Evolutionary conservation across 2,888 invertebrate genomes (phyloP), one percentile per base, ranked within the genome.

Genomic region (Clepsis dumicolana): DNA sequence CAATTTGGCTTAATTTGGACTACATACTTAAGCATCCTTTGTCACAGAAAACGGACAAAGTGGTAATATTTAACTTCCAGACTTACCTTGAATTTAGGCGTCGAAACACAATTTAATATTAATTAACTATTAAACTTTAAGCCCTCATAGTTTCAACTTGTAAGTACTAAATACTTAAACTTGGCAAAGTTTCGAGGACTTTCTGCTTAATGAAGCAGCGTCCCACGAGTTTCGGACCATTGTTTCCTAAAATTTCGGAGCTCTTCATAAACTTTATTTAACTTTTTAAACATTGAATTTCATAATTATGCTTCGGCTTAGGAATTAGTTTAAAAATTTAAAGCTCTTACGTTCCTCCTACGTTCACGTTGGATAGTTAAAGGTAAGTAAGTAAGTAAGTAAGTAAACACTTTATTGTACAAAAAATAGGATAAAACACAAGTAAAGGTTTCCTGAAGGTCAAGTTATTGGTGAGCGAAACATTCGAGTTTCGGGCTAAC

Each of bases 21-120:
- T n/a, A 29, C 5, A 29, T 29, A 8, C 3, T n/a, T 14, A 14
- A n/a, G 4, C 4, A 38, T 12, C 4, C 4, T 16, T 44, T 44
- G 18, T 7, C 41, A 48, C n/a, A 64, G 18, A 64, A 57, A 57
- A 65, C 27, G 57, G 12, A 56, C 56, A 10, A 38, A 57, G 35
- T 65, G 35, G 8, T 14, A 32, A n/a, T 21, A 48, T 12, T 48
- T 48, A 4, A 44, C 32, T 32, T 48, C 29, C 35, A 57, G 18
- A 25, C 56, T 16, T 57, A 44, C 38, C 65, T 54, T 54, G 29
- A 18, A 12, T 59, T 25, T 48, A 44, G 29, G 53, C 44, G 54
- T 61, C 38, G 14, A 10, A 35, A 54, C 32, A 25, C 53, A 32
- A 66, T 61, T 61, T 61, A 44, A 60, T 60, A 64, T 27, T 18